These are phyloP conservation scores for Neopipo cinnamomea DNA, from an alignment of 2,113 vertebrate species.

Conservation along the genomic window DNA sequence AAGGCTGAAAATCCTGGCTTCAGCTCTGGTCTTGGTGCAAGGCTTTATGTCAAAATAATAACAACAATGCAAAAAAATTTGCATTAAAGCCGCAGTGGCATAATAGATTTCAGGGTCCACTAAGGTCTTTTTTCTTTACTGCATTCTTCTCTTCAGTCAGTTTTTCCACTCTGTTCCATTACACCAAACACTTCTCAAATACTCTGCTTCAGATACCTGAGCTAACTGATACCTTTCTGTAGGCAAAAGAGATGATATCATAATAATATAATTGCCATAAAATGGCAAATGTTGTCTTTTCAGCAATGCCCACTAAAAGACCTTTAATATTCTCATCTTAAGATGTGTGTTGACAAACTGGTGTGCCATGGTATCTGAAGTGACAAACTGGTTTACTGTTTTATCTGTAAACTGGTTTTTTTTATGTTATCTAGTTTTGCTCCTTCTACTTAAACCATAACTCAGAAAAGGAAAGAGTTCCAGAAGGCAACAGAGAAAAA, in stretches of 20 bases:
- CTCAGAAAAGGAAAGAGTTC: neutral
- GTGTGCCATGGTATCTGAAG: neutral
- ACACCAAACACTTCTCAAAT: neutral
- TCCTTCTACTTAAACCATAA: neutral
- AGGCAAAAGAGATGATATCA: neutral
- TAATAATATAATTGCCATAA: neutral
- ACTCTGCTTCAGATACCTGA: neutral
- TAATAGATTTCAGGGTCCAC: neutral
- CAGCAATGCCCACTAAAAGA: neutral
- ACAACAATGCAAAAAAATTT: neutral
- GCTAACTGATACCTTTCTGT: neutral
- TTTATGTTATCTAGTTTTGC: neutral
- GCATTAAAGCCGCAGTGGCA: neutral
- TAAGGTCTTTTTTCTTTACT: neutral
- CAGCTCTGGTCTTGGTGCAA: neutral
- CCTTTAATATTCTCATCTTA: neutral
- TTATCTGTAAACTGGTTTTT: neutral
- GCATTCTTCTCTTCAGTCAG: neutral
- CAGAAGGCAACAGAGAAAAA: neutral
- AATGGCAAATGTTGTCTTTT: conserved; percentile 1
- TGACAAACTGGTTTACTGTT: neutral
- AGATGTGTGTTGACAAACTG: neutral
- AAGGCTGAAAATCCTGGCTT: conserved; percentile 33
- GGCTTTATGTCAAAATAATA: neutral
- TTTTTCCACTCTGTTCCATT: neutral